Base-by-base conservation (phyloP, 2,113 vertebrate species). In the Pelusios castaneus region DNA sequence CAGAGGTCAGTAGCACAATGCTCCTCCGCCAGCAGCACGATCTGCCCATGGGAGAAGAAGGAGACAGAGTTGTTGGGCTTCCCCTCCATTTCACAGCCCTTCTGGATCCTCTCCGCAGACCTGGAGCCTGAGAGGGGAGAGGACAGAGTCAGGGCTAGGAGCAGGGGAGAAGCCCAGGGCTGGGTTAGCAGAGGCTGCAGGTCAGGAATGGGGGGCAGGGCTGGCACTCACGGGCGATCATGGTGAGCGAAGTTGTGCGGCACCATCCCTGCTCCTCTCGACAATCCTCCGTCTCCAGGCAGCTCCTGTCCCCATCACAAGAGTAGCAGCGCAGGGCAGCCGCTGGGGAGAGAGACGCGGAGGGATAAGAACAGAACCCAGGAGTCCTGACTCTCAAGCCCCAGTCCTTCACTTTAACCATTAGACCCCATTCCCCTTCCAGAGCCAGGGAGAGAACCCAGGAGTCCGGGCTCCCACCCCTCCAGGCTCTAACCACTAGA, bases 301-400 rank as follows among this genome's bases (percentile, higher is more conserved):
- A 97, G 89, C 90, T 82, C 8, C 27, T 91, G 95, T 94, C 81
- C 16, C 47, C 45, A 49, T 3, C 89, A 92, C 97, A 93, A 90
- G 96, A 25, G n/a, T 25, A 73, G 55, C 84, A 60, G 24, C 55
- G 12, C 29, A 76, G 16, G 43, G 67, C 8, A 2, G 11, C 34
- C 51, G 38, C 84, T 67, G 60, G 10, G n/a, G 29, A 52, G 67
- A 21, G 34, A 8, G 54, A 34, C 52, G 29, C 29, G 81, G 70
- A 52, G 6, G 9, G 12, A 67, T 5, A 38, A 17, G 43, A 31
- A 79, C 4, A 6, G 73, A 76, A n/a, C 4, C 49, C 1, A 11
- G 60, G 60, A 19, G 29, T 34, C 58, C 31, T 1, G 29, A 27
- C 27, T 60, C 29, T 27, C 56, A 29, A 27, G 27, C 27, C 27